Base-by-base conservation (phyloP, 2,797 vertebrate species). In the Sebastes minor region DNA sequence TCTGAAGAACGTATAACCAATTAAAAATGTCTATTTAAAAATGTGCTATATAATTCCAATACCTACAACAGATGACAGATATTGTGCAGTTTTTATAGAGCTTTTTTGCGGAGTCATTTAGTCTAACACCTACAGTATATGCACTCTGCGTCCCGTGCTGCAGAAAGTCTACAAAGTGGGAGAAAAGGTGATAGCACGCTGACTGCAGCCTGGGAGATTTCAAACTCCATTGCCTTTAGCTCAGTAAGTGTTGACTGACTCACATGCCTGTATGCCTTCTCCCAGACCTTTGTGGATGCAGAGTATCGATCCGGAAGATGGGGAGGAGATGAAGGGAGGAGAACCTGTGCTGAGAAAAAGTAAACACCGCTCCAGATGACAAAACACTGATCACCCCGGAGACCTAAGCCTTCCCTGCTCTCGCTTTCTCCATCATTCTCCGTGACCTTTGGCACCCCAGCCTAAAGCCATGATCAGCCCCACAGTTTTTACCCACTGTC, bases 281-380 rank as follows among this genome's bases (percentile, higher is more conserved):
- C 91, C 71, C 76, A 80, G 86, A 92, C 94, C 95, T 95, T 96
- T 95, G 96, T 96, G 95, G 95, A 95, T 96, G 95, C 95, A 93
- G 93, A 90, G 92, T 97, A 98, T 97, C 93, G 97, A 97, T 97
- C 95, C 80, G 61, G 71, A 92, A 86, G 74, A 71, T 81, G 87
- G 81, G 91, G 93, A 91, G 89, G 89, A 90, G 91, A 92, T 92
- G 86, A 92, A 89, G 90, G 91, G 91, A 91, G 94, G 94, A 93
- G 92, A 95, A 95, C 94, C 95, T 95, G 94, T 90, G 85, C 88
- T 83, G 90, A 95, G 94, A 94, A 96, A 95, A 97, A 94, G 94
- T 93, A 97, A 97, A 97, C 97, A 97, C 94, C 90, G 92, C 95
- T 96, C 93, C 96, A 95, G 96, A 97, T 97, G 97, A 97, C 96